Evolutionary conservation across 2,113 vertebrate genomes (phyloP).

Genomic region (Cheilinus undulatus): DNA sequence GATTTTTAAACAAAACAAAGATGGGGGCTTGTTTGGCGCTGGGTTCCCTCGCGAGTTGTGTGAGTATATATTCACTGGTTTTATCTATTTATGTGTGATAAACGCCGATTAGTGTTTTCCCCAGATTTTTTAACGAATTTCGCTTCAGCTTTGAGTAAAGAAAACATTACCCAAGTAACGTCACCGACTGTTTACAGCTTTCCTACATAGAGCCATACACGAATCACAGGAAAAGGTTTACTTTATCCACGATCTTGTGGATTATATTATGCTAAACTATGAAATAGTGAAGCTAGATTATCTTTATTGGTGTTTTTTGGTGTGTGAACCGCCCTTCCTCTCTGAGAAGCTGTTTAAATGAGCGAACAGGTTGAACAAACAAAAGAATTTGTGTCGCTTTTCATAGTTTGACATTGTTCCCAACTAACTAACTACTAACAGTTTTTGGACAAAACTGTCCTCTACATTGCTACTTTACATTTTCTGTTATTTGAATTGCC

Average conservation of each 20-base stretch:
- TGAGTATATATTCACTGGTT: constrained; percentile 78
- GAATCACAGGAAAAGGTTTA: neutral
- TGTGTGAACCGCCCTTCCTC: neutral
- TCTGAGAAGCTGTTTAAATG: neutral
- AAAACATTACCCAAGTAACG: neutral
- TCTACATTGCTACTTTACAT: too few relatives aligned
- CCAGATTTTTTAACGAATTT: neutral
- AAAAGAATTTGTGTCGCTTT: neutral
- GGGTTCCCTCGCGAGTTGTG: constrained; percentile 90
- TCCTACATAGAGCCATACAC: too few relatives aligned
- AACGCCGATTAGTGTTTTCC: neutral
- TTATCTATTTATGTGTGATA: neutral
- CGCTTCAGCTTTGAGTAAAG: neutral
- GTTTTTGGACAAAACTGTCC: neutral
- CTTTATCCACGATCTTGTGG: too few relatives aligned
- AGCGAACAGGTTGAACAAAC: too few relatives aligned
- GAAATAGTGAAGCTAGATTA: too few relatives aligned
- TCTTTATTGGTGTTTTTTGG: too few relatives aligned
- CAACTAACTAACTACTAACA: neutral
- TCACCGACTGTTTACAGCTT: neutral
- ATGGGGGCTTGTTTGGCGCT: constrained; percentile 93
- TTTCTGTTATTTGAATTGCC: neutral
- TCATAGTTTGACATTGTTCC: too few relatives aligned
- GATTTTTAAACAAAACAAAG: neutral
- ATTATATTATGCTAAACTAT: too few relatives aligned